Base-by-base conservation (phyloP, 1,140 invertebrate species). In the Maconellicoccus hirsutus region DNA sequence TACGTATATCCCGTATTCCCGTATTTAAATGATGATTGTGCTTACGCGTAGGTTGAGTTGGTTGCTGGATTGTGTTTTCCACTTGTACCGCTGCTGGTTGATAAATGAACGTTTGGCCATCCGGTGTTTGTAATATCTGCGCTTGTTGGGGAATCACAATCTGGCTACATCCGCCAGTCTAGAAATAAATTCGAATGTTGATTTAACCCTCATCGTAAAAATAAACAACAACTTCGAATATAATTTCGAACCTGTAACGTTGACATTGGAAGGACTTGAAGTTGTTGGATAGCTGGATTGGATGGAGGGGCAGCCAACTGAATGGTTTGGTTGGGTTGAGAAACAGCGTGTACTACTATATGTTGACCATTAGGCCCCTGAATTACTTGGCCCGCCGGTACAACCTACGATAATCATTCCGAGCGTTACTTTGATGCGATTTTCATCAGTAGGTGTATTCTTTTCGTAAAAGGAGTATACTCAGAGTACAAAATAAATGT, bases 71-170 rank as follows among this genome's bases (percentile, higher is more conserved):
- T 63, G 82, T 82, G 70, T 85, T 84, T 19, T 86, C 77, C 63
- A 83, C 81, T n/a, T 87, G 83, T 22, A 74, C 72, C 2, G 70
- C 39, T 10, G 61, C 1, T 1, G 91, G 91, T 78, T 94, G 91
- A 78, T 94, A 96, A 71, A 95, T 88, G 74, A 91, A 90, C 0
- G 93, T 94, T 79, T 96, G 93, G n/a, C 94, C 94, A 82, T 96
- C 93, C 0, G 90, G 83, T 10, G 92, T 92, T 79, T 96, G 93
- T 38, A 97, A 86, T 25, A 97, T 83, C 79, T 94, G 87, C 70
- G 89, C 87, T 72, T 83, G 84, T 73, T 85, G 84, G 72, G 84
- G 83, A 38, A 85, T 81, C 12, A 84, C 79, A 71, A 84, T 82
- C 76, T 84, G 83, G 59, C 80, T 79, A 66, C 74, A 79, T 71